Conservation (phyloP, 64 coral and sea anemone genomes). For the Dendronephthya gigantea region DNA sequence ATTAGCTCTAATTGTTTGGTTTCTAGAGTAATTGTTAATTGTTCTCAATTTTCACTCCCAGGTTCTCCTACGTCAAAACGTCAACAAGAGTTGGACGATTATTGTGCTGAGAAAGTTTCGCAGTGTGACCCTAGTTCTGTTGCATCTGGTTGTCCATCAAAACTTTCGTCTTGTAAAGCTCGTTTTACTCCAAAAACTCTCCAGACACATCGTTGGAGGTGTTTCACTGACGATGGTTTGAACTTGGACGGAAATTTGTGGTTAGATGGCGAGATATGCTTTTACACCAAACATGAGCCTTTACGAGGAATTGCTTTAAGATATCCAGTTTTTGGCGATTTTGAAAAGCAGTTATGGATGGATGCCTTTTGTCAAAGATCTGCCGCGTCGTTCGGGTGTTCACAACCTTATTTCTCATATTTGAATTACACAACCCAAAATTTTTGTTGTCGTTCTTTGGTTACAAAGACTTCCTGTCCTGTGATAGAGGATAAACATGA, state of each 20-base stretch:
- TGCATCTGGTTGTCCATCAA: background rate
- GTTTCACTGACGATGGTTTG: background rate
- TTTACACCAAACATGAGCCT: background rate
- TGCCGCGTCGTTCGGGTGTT: background rate
- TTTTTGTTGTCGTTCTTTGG: too few relatives aligned
- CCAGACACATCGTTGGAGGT: background rate
- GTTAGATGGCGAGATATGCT: background rate
- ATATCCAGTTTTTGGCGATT: background rate
- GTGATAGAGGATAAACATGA: too few relatives aligned
- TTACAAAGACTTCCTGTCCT: too few relatives aligned
- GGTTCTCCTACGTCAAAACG: background rate
- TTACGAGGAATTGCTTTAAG: background rate
- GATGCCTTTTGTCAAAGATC: background rate
- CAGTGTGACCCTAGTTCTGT: background rate
- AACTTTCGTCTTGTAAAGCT: background rate
- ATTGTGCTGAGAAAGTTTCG: background rate
- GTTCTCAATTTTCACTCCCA: background rate
- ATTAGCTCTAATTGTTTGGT: too few relatives aligned
- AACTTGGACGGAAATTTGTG: background rate
- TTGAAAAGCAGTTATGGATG: background rate
- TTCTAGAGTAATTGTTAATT: background rate
- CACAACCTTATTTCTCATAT: too few relatives aligned
- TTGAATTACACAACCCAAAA: too few relatives aligned
- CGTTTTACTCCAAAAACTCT: background rate
- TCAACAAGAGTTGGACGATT: background rate